These are phyloP conservation scores for Brachionus rotundiformis DNA, from an alignment of 1,140 invertebrate species.

Conservation along the genomic window DNA sequence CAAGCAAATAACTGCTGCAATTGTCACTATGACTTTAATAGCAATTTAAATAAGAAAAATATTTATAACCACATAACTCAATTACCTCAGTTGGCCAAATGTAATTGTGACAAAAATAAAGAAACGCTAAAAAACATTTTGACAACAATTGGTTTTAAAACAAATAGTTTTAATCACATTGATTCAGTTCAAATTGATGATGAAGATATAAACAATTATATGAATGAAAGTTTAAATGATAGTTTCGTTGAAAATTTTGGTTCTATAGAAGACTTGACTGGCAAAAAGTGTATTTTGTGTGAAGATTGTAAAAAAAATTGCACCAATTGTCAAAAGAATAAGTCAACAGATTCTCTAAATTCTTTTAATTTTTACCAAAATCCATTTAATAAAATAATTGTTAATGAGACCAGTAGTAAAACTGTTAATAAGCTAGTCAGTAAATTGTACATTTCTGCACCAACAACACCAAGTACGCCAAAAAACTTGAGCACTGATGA, in stretches of 20 bases:
- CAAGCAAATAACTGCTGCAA: background rate
- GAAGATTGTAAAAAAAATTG: slow-evolving; percentile 33
- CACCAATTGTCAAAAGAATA: slow-evolving; percentile 18
- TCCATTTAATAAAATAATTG: background rate
- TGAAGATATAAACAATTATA: slow-evolving; percentile 1
- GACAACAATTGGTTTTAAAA: slow-evolving; percentile 3
- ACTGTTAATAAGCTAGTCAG: slow-evolving; percentile 27
- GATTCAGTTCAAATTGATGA: slow-evolving; percentile 38
- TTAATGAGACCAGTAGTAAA: background rate
- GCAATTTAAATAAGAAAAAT: slow-evolving; percentile 21
- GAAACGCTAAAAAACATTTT: background rate
- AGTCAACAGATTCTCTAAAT: background rate
- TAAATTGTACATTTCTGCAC: slow-evolving; percentile 36
- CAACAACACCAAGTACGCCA: slow-evolving; percentile 10
- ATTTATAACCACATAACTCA: slow-evolving; percentile 45
- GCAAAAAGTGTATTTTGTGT: background rate
- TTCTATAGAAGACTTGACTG: slow-evolving; percentile 13
- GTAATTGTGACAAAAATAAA: background rate
- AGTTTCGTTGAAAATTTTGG: background rate
- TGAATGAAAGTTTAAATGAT: background rate
- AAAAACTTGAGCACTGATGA: slow-evolving; percentile 21
- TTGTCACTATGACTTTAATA: background rate
- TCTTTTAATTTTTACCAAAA: slow-evolving; percentile 15
- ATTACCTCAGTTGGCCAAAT: background rate
- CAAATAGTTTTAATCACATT: slow-evolving; percentile 43